phyloP scores from a whole-genome alignment of 2,797 vertebrate genomes.

The Gambelia wislizenii region DNA sequence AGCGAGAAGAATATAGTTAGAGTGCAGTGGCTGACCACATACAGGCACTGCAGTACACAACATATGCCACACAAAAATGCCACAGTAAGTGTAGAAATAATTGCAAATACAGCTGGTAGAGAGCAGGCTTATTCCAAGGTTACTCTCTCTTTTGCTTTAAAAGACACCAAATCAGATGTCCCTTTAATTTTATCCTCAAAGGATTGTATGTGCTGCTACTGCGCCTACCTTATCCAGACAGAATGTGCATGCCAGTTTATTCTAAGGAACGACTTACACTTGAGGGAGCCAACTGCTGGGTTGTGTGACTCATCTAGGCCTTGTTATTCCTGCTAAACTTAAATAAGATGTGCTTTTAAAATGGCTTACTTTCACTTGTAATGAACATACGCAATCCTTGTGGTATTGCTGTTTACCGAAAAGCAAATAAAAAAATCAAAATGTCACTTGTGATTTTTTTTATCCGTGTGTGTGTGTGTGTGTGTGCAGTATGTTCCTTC shows the following conservation, averaged over 20 bases:
- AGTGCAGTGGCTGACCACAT: neutral
- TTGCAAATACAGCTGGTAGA: constrained; percentile 43
- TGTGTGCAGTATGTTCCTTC: too few species aligned
- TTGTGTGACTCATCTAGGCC: too few species aligned
- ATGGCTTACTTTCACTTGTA: neutral
- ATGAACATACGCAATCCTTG: neutral
- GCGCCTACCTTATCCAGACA: too few species aligned
- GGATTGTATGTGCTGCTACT: neutral
- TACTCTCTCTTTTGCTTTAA: constrained; percentile 53
- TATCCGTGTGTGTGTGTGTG: too few species aligned
- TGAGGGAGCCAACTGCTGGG: too few species aligned
- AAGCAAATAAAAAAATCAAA: neutral
- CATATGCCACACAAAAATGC: neutral
- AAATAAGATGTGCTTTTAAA: too few species aligned
- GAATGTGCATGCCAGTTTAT: neutral
- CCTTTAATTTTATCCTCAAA: neutral
- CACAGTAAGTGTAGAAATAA: constrained; percentile 18
- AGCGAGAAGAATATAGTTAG: too few species aligned
- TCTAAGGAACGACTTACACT: neutral
- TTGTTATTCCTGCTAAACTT: neutral
- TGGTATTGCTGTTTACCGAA: neutral
- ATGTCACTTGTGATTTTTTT: too few species aligned
- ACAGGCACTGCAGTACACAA: too few species aligned
- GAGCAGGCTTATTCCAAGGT: constrained; percentile 39
- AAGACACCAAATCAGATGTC: neutral